Percentiles rank a stretch among this genome's conserved stretches.
phyloP scores from a whole-genome alignment of 2,797 vertebrate genomes.

The Dendrocincla tyrannina region DNA sequence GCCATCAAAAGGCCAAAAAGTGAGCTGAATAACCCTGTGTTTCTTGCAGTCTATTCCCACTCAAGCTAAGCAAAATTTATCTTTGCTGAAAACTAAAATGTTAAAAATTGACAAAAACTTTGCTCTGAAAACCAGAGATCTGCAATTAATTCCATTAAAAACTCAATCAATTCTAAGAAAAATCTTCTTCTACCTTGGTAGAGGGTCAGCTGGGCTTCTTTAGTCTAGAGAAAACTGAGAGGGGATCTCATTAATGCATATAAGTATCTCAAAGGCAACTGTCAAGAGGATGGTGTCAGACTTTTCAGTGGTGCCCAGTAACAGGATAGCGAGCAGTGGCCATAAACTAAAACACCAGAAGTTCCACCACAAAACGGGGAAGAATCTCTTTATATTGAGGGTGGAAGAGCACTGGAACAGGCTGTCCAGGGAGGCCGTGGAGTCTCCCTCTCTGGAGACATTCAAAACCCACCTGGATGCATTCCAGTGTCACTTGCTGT shows the following conservation, averaged over 20 bases:
- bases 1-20: not conserved
- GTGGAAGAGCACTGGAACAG: not conserved
- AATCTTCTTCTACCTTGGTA: not conserved
- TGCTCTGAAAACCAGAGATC: not conserved
- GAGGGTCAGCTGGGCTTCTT: fast-evolving
- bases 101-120: not conserved
- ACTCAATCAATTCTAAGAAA: not conserved
- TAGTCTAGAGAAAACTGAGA: not conserved
- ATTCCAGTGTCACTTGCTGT: not conserved
- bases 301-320: fast-evolving
- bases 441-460: not conserved
- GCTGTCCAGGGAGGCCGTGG: not conserved
- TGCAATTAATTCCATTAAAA: not conserved
- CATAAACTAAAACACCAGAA: not conserved
- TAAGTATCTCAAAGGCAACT: not conserved
- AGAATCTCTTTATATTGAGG: not conserved
- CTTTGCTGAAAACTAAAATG: not conserved
- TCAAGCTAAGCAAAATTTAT: not conserved
- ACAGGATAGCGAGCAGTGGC: fast-evolving
- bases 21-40: not conserved
- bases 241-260: not conserved
- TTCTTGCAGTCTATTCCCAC: not conserved
- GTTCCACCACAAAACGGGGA: not conserved
- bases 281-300: not conserved
- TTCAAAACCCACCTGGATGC: not conserved